Conservation (phyloP, 2,113 vertebrate genomes). For the Eolophus roseicapilla region DNA sequence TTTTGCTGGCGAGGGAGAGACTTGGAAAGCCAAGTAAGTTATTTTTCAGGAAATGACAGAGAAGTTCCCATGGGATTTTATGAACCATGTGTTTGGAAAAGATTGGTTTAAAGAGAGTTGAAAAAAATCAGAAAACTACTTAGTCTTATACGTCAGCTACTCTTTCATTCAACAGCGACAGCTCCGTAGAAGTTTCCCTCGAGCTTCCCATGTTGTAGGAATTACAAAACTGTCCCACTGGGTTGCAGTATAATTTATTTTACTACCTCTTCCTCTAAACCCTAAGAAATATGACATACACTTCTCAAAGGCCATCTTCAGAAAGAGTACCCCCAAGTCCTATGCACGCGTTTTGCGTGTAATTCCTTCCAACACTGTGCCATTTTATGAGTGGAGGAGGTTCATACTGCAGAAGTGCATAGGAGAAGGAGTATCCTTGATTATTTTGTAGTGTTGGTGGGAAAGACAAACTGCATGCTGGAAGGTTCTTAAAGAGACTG, state of each 20-base stretch:
- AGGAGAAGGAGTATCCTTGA: background rate
- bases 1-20: background rate
- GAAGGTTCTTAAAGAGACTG: background rate
- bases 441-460: background rate
- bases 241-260: background rate
- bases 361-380: background rate
- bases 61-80: constrained; percentile 46
- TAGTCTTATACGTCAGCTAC: constrained; percentile 29
- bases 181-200: background rate
- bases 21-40: constrained; percentile 43
- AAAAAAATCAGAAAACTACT: constrained; percentile 57
- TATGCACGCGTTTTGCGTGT: rapidly evolving
- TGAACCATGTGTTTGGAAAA: constrained; percentile 51
- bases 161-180: constrained; percentile 54
- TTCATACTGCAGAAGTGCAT: background rate
- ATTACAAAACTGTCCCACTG: background rate
- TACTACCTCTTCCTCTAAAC: background rate
- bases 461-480: background rate
- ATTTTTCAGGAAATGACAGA: constrained; percentile 63
- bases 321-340: background rate
- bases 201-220: background rate
- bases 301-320: background rate
- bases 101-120: constrained; percentile 55
- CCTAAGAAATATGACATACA: background rate
- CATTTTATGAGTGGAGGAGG: background rate